These are phyloP conservation scores for Drosophila basisetae DNA, from an alignment of 2,888 invertebrate genomes.

Conservation along the genomic window DNA sequence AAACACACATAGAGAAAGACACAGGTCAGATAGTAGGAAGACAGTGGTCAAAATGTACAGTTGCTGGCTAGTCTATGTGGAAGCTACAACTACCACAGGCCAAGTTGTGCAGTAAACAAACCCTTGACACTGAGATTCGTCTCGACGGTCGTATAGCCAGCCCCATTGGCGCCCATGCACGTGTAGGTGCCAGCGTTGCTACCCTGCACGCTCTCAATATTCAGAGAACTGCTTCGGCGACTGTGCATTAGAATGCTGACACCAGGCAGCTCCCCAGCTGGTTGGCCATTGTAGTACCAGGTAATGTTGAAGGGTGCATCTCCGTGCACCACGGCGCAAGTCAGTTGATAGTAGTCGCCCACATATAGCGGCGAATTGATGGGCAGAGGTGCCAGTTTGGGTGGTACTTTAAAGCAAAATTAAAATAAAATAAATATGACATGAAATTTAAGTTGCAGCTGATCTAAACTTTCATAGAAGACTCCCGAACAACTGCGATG, in stretches of 20 bases:
- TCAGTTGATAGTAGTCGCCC: slow-evolving; percentile 88
- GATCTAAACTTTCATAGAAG: not conserved
- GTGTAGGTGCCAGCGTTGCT: slow-evolving; percentile 91
- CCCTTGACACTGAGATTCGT: slow-evolving; percentile 84
- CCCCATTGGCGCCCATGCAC: slow-evolving; percentile 89
- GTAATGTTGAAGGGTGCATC: slow-evolving; percentile 92
- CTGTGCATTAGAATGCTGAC: slow-evolving; percentile 85
- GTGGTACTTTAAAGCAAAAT: slow-evolving; percentile 86
- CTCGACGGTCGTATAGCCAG: slow-evolving; percentile 86
- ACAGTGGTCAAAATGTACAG: slow-evolving; percentile 51
- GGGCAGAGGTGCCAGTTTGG: slow-evolving; percentile 88
- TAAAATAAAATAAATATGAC: slow-evolving; percentile 30
- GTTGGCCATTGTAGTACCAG: slow-evolving; percentile 89
- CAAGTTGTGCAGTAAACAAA: slow-evolving; percentile 69
- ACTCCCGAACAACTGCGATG: not conserved
- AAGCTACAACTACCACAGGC: slow-evolving; percentile 41
- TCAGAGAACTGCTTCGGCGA: slow-evolving; percentile 88
- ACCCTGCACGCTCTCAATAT: slow-evolving; percentile 88
- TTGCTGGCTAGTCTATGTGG: slow-evolving; percentile 41
- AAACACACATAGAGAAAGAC: slow-evolving; percentile 34
- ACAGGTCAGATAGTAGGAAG: slow-evolving; percentile 2
- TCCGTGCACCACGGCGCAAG: slow-evolving; percentile 90
- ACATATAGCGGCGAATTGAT: slow-evolving; percentile 88
- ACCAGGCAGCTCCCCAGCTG: slow-evolving; percentile 74
- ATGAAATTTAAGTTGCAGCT: slow-evolving; percentile 31